A percentile compares a stretch with the other conserved stretches of the same genome.
These are phyloP conservation scores for Harlomillsia oculata DNA, from an alignment of 1,140 invertebrate species.

Conservation along the genomic window DNA sequence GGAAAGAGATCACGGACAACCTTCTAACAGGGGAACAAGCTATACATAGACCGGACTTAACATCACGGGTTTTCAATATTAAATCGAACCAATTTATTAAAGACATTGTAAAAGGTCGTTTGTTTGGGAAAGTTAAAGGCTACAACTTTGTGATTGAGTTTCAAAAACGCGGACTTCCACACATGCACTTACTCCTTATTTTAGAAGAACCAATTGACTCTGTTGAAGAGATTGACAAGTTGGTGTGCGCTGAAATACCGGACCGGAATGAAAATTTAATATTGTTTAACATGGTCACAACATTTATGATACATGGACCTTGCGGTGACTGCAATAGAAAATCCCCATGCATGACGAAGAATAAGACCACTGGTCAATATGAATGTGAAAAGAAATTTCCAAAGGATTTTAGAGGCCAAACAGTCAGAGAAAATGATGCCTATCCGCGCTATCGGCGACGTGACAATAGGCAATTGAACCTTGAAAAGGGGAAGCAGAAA, in stretches of 20 bases:
- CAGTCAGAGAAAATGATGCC: slow-evolving; percentile 36
- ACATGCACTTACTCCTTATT: slow-evolving; percentile 36
- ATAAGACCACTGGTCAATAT: slow-evolving; percentile 36
- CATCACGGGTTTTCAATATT: slow-evolving; percentile 42
- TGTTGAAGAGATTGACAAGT: slow-evolving; percentile 37
- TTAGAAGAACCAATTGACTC: slow-evolving; percentile 27
- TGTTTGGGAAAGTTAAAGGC: slow-evolving; percentile 35
- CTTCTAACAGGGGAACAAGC: slow-evolving; percentile 35
- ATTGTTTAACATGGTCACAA: slow-evolving; percentile 35
- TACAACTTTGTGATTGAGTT: slow-evolving; percentile 37
- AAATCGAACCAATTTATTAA: slow-evolving; percentile 41
- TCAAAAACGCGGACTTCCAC: slow-evolving; percentile 40
- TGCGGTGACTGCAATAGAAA: slow-evolving; percentile 30
- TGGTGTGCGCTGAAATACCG: slow-evolving; percentile 43
- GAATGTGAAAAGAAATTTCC: slow-evolving; percentile 37
- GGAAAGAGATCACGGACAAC: slow-evolving; percentile 40
- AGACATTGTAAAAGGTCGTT: slow-evolving; percentile 4
- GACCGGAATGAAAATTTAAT: slow-evolving; percentile 37
- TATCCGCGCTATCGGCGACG: slow-evolving; percentile 38
- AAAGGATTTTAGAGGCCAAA: slow-evolving; percentile 26
- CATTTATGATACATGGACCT: slow-evolving; percentile 41
- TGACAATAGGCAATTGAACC: background rate
- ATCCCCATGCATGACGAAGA: slow-evolving; percentile 36
- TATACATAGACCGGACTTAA: slow-evolving; percentile 42
- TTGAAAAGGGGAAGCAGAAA: background rate